Percentiles rank a stretch among this genome's conserved stretches.
These are phyloP conservation scores for Calidris pygmaea DNA, from an alignment of 2,113 vertebrate species.

Conservation along the genomic window DNA sequence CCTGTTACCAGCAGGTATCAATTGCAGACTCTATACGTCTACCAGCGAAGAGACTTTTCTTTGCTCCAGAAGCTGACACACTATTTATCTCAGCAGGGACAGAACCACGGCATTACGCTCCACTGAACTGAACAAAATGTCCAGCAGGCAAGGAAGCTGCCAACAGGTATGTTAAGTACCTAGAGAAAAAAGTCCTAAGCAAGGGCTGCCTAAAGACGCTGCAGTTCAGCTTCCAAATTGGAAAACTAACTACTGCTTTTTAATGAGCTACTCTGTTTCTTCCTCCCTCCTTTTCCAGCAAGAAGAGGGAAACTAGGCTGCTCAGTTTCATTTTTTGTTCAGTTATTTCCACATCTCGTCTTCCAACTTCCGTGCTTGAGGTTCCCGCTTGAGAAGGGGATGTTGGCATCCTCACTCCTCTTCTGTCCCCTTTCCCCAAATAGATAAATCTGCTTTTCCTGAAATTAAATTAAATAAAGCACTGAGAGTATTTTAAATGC, in stretches of 20 bases:
- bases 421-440: not conserved
- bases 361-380: not conserved
- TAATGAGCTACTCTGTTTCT: not conserved
- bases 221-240: not conserved
- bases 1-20: not conserved
- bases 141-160: not conserved
- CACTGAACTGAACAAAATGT: not conserved
- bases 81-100: not conserved
- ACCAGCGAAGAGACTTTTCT: not conserved
- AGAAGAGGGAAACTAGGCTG: not conserved
- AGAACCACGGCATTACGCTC: not conserved
- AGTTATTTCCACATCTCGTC: not conserved
- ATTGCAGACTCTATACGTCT: not conserved
- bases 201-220: not conserved
- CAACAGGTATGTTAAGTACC: not conserved
- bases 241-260: not conserved
- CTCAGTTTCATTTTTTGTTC: not conserved
- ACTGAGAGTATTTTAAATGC: not conserved
- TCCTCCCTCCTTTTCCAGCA: not conserved
- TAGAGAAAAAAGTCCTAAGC: not conserved
- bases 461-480: slow-evolving; percentile 14
- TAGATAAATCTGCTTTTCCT: not conserved
- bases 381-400: not conserved
- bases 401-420: not conserved
- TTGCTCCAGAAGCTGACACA: not conserved